Evolutionary conservation across 1,140 invertebrate species (phyloP), one percentile per base, ranked within the genome.

Genomic region (Metopolophium dirhodum): DNA sequence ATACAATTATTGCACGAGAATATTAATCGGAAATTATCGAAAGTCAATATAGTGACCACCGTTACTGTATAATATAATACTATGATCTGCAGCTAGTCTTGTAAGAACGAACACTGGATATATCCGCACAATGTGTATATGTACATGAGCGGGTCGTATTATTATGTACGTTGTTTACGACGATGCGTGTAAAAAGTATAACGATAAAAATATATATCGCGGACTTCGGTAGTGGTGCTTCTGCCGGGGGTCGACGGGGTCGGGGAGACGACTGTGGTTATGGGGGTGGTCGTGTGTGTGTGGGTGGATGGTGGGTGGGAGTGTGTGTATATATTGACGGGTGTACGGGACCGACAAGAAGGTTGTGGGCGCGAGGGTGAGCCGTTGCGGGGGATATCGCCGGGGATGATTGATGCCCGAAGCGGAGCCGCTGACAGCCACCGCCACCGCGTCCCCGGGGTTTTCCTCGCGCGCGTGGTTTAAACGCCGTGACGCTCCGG

Each of bases 401-500:
- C 37, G 89, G 89, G 89, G 54, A 90, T 90, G 89, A 90, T 90
- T 90, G 89, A 90, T 90, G 89, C 54, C 41, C 89, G 57, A 30
- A 90, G 37, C 37, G 41, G 37, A 90, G 54, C 57, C 37, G 89
- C 37, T 68, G 89, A 90, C 89, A 90, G 89, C 37, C 57, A 30
- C 54, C 37, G 26, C 89, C 26, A 37, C 54, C 51, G 23, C n/a
- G 89, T 68, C 89, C 54, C 89, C 41, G 22, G 91, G 91, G 91
- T 89, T 83, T 83, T 49, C 37, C 68, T n/a, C 47, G 77, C 51
- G 91, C 45, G n/a, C 83, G n/a, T 35, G 47, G 91, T 92, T 92
- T 92, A 92, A 92, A 92, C 77, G 23, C 91, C 91, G 91, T 83
- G 91, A 92, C 68, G 91, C 77, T 92, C 35, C 91, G 91, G 91